Percentiles rank a stretch among this genome's conserved stretches.
phyloP scores from a whole-genome alignment of 2,797 vertebrate genomes.

The Hapalemur alaotrensis region DNA sequence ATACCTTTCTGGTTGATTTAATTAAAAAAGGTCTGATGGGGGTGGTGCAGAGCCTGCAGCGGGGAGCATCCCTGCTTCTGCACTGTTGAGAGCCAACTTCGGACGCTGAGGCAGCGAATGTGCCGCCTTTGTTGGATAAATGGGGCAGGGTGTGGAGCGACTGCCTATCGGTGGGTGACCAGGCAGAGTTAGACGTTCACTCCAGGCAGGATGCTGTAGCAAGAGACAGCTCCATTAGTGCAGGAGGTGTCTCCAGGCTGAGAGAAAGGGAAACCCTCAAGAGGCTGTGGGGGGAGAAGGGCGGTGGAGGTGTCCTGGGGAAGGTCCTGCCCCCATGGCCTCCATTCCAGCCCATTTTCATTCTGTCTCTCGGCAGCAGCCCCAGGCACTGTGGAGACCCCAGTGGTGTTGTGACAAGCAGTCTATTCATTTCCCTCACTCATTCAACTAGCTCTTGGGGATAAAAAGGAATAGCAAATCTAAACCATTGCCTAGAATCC shows the following conservation, averaged over 20 bases:
- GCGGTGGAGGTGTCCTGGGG: not conserved
- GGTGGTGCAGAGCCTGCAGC: not conserved
- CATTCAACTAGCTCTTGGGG: slow-evolving; percentile 24
- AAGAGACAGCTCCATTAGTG: not conserved
- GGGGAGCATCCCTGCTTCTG: not conserved
- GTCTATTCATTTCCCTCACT: slow-evolving; percentile 64
- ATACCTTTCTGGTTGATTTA: slow-evolving; percentile 3
- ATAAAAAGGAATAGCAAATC: slow-evolving; percentile 65
- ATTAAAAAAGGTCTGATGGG: slow-evolving; percentile 19
- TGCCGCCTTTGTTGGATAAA: not conserved
- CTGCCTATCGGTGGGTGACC: accelerated
- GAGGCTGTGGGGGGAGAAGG: not conserved
- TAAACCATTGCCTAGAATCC: slow-evolving; percentile 57
- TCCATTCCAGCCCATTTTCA: not conserved
- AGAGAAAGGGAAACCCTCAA: not conserved
- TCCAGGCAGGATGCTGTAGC: not conserved
- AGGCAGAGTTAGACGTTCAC: not conserved
- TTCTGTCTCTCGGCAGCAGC: slow-evolving; percentile 30
- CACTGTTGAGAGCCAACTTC: not conserved
- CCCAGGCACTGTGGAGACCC: slow-evolving; percentile 26
- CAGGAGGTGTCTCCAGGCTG: not conserved
- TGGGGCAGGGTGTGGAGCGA: not conserved
- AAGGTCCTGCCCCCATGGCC: not conserved
- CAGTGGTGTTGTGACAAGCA: slow-evolving; percentile 57
- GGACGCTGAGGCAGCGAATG: not conserved